These are phyloP conservation scores for Phocides pigmalion DNA, from an alignment of 1,140 invertebrate genomes.

Conservation along the genomic window DNA sequence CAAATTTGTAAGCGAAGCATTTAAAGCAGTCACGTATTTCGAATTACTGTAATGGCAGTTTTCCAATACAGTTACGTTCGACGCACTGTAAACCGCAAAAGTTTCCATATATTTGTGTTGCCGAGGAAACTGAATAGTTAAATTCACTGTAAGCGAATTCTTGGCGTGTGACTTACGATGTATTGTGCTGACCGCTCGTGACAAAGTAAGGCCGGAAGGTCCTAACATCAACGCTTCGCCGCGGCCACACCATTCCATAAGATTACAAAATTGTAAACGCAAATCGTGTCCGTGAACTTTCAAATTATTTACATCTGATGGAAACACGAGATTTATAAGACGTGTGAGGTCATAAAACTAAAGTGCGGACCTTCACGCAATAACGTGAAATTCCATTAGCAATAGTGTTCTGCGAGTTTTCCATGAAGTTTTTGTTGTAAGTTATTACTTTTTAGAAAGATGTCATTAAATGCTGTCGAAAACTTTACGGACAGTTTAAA, in stretches of 20 bases:
- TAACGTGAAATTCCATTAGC: neutral
- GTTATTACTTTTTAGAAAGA: no score
- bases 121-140: slow-evolving; percentile 69
- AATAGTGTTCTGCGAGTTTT: neutral
- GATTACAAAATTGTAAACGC: neutral
- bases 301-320: neutral
- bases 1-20: slow-evolving; percentile 26
- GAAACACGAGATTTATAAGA: neutral
- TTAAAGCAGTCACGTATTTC: slow-evolving; percentile 38
- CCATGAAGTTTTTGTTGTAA: no score
- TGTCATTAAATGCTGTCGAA: no score
- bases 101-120: slow-evolving; percentile 50
- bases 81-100: slow-evolving; percentile 33
- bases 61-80: slow-evolving; percentile 41
- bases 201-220: slow-evolving; percentile 56
- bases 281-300: neutral
- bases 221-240: neutral
- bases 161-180: slow-evolving; percentile 62
- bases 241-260: neutral
- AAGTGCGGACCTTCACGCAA: neutral
- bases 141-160: slow-evolving; percentile 69
- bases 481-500: no score
- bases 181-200: slow-evolving; percentile 59
- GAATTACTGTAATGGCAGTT: slow-evolving; percentile 36
- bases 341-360: neutral